Conservation (phyloP, 2,113 vertebrate species). For the Casuarius casuarius region DNA sequence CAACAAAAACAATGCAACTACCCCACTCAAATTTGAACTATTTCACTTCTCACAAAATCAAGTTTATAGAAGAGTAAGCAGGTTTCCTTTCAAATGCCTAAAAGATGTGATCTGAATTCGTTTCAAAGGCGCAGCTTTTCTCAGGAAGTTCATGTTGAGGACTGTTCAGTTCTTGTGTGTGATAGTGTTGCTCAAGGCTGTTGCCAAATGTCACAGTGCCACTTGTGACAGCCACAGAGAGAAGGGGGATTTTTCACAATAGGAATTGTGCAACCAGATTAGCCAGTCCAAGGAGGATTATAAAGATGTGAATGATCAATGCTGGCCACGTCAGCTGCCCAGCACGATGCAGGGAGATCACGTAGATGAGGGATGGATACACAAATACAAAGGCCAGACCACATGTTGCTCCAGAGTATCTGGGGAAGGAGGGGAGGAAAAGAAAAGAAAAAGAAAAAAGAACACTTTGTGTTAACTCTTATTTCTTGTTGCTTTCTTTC, state of each 20-base stretch:
- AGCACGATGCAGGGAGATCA: slow-evolving; percentile 82
- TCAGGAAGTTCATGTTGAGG: background rate
- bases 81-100: background rate
- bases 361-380: slow-evolving; percentile 88
- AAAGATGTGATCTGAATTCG: background rate
- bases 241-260: slow-evolving; percentile 79
- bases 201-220: slow-evolving; percentile 48
- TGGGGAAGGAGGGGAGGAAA: slow-evolving; percentile 41
- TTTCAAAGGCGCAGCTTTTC: slow-evolving; percentile 28
- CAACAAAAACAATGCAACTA: background rate
- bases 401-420: slow-evolving; percentile 93
- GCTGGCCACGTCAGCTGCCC: slow-evolving; percentile 84
- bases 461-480: background rate
- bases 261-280: slow-evolving; percentile 93
- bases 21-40: background rate
- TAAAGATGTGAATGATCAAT: slow-evolving; percentile 82
- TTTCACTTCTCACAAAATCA: background rate
- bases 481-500: background rate
- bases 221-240: slow-evolving; percentile 33
- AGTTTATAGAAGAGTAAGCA: background rate
- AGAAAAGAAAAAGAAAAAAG: background rate
- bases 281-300: slow-evolving; percentile 88
- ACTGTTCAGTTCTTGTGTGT: background rate
- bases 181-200: slow-evolving; percentile 30
- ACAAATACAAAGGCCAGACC: slow-evolving; percentile 95